Percentiles rank a stretch among this genome's conserved stretches.
Evolutionary conservation across 2,113 vertebrate genomes (phyloP).

Genomic region (Proterorhinus semilunaris): DNA sequence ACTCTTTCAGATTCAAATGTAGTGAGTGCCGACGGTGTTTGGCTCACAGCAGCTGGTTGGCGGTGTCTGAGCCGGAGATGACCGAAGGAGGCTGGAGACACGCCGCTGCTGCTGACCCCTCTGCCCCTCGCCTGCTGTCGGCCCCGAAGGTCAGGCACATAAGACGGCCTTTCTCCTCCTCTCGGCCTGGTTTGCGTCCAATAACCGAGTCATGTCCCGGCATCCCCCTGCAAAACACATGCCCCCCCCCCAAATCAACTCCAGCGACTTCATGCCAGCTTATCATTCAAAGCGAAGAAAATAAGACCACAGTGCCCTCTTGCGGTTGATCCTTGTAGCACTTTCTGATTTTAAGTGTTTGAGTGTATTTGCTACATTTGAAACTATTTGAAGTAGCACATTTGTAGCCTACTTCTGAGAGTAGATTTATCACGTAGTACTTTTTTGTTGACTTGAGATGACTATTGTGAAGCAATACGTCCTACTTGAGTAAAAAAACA

Average conservation of each 20-base stretch:
- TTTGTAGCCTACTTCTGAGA: too few relatives aligned
- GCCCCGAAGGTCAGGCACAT: constrained; percentile 56
- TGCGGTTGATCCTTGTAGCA: not conserved
- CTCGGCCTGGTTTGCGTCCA: constrained; percentile 7
- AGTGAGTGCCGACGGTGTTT: constrained; percentile 15
- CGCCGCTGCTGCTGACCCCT: constrained; percentile 55
- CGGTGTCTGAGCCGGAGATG: constrained; percentile 50
- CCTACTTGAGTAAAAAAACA: too few relatives aligned
- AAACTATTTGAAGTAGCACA: too few relatives aligned
- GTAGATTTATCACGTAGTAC: too few relatives aligned
- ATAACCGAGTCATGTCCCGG: not conserved
- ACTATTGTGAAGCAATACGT: too few relatives aligned
- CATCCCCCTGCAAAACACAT: not conserved
- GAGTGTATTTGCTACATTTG: too few relatives aligned
- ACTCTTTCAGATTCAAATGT: not conserved
- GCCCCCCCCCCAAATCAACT: not conserved
- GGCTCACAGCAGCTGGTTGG: constrained; percentile 66
- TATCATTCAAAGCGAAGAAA: not conserved
- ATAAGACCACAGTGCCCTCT: not conserved
- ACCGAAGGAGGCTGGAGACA: constrained; percentile 62
- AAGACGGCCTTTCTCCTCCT: constrained; percentile 47
- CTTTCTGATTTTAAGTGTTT: not conserved
- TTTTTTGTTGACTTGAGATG: too few relatives aligned
- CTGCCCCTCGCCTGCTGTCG: constrained; percentile 47
- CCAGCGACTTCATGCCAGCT: not conserved